These are phyloP conservation scores for Neodiprion lecontei DNA, from an alignment of 1,140 invertebrate species.

Conservation along the genomic window DNA sequence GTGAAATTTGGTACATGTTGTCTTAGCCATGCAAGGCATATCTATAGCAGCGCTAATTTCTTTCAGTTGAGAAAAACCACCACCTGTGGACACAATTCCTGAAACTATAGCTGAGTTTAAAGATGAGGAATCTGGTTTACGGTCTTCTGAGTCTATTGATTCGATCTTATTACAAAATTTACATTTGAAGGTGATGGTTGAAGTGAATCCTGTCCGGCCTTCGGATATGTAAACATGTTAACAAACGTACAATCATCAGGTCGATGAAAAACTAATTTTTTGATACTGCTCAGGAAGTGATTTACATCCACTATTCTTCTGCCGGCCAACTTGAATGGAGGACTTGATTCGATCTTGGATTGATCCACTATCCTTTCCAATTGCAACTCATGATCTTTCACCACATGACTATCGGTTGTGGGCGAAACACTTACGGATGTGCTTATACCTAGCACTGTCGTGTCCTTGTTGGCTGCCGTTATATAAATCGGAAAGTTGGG, in stretches of 20 bases:
- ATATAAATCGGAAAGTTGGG: not conserved
- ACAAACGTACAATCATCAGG: conserved; percentile 11
- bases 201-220: conserved; percentile 20
- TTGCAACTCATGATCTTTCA: not conserved
- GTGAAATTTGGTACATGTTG: conserved; percentile 26
- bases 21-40: conserved; percentile 32
- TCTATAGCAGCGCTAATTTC: conserved; percentile 23
- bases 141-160: not conserved
- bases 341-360: not conserved
- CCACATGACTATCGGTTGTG: not conserved
- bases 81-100: conserved; percentile 24
- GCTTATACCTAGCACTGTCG: not conserved
- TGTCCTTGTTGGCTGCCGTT: not conserved
- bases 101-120: conserved; percentile 24
- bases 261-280: conserved; percentile 10
- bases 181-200: conserved; percentile 23
- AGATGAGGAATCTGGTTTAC: conserved; percentile 6
- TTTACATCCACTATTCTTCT: conserved; percentile 25
- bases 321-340: conserved; percentile 6
- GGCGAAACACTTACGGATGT: not conserved
- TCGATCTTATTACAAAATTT: conserved; percentile 22
- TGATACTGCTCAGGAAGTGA: conserved; percentile 20
- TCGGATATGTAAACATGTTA: conserved; percentile 7
- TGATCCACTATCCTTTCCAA: not conserved
- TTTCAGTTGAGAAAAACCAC: conserved; percentile 19